phyloP scores from a whole-genome alignment of 2,113 vertebrate genomes.

The Butorides virescens region DNA sequence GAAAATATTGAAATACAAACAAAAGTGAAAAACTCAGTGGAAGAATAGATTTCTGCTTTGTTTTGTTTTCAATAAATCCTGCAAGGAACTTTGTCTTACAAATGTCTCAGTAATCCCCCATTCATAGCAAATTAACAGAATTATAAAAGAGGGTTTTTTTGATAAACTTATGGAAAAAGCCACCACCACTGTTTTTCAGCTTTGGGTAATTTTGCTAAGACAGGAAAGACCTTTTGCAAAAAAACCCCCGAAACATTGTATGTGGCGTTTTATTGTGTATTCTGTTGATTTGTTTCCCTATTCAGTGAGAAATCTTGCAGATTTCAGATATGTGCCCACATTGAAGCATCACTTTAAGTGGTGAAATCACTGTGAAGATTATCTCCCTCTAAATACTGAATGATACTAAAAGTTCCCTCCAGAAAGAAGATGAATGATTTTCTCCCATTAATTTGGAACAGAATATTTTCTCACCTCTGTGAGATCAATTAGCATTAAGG shows the following conservation, averaged over 20 bases:
- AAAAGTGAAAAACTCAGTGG: neutral
- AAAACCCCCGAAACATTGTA: neutral
- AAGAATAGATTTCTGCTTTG: neutral
- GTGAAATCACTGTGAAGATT: neutral
- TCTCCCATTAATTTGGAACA: neutral
- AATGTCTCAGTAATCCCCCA: neutral
- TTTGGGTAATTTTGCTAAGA: neutral
- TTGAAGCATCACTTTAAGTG: neutral
- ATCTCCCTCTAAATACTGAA: neutral
- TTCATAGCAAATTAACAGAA: neutral
- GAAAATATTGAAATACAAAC: neutral
- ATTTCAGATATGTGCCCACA: neutral
- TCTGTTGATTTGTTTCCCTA: neutral
- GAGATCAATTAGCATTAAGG: conserved; percentile 47
- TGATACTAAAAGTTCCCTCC: neutral
- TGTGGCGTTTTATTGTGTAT: neutral
- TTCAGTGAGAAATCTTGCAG: neutral
- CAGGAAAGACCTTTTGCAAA: neutral
- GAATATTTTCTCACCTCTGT: conserved; percentile 17
- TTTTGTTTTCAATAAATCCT: neutral
- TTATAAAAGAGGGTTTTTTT: neutral
- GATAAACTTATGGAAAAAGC: neutral
- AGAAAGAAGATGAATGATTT: conserved; percentile 35
- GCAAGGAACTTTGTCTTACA: neutral
- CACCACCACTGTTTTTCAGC: neutral